Percentiles rank a stretch among this genome's conserved stretches.
Conservation (phyloP, 1,140 invertebrate species). For the Ceratina japonica region DNA sequence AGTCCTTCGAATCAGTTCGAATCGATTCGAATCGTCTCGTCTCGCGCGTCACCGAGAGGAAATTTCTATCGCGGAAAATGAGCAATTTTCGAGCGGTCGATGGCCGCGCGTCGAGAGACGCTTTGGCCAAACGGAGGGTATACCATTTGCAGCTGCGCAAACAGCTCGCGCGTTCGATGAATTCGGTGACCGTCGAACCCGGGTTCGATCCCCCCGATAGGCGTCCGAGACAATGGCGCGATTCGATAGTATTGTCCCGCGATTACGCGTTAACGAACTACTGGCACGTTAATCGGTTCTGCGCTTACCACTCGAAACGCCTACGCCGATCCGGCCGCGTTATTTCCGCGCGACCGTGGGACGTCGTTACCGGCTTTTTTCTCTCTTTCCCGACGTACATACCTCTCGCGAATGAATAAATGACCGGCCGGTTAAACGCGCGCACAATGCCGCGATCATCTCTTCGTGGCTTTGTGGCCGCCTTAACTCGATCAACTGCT, state of each 20-base stretch:
- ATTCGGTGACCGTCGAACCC: conserved; percentile 4
- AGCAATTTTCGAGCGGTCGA: background rate
- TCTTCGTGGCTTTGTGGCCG: conserved; percentile 55
- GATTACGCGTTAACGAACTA: conserved; percentile 11
- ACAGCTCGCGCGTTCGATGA: background rate
- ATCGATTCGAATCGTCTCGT: conserved; percentile 21
- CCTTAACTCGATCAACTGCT: conserved; percentile 56
- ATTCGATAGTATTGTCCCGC: conserved; percentile 2
- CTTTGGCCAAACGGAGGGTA: background rate
- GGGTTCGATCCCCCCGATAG: background rate
- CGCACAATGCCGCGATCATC: conserved; percentile 64
- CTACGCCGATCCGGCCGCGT: conserved; percentile 49
- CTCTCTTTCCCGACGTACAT: background rate
- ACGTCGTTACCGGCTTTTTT: conserved; percentile 19
- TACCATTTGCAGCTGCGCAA: conserved; percentile 20
- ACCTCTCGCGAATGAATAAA: conserved; percentile 61
- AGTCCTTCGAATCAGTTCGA: conserved; percentile 12
- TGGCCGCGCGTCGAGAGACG: background rate
- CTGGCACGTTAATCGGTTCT: conserved; percentile 27
- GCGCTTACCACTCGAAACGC: conserved; percentile 43
- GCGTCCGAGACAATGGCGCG: background rate
- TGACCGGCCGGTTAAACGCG: conserved; percentile 53
- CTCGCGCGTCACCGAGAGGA: conserved; percentile 6
- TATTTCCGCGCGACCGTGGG: conserved; percentile 54
- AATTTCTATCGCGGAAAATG: background rate